These are phyloP conservation scores for Sicus ferrugineus DNA, from an alignment of 2,888 invertebrate genomes.

Conservation along the genomic window DNA sequence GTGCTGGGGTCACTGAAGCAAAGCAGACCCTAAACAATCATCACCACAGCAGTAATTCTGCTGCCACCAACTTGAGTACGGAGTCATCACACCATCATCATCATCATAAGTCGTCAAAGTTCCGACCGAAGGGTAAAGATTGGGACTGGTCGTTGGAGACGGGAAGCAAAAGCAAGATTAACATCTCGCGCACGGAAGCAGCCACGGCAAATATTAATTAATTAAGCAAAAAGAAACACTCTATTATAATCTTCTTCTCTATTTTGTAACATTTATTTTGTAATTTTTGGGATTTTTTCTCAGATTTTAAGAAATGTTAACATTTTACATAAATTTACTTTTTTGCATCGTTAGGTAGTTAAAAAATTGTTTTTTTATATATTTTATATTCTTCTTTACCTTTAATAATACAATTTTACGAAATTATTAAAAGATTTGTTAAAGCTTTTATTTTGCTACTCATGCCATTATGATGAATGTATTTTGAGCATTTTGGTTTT, in stretches of 20 bases:
- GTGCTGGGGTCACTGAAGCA: not conserved
- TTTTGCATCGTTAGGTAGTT: too few species aligned
- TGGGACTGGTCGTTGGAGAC: slow-evolving; percentile 72
- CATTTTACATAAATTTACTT: slow-evolving; percentile 18
- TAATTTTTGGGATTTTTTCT: slow-evolving; percentile 26
- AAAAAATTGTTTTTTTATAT: too few species aligned
- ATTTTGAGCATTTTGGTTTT: not conserved
- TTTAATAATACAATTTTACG: too few species aligned
- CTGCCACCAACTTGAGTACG: not conserved
- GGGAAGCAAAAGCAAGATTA: slow-evolving; percentile 48
- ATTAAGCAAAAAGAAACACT: slow-evolving; percentile 44
- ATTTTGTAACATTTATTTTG: slow-evolving; percentile 18
- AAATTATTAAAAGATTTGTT: too few species aligned
- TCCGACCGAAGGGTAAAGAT: slow-evolving; percentile 77
- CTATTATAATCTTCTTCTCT: too few species aligned
- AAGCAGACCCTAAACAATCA: slow-evolving; percentile 16
- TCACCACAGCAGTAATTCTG: slow-evolving; percentile 22
- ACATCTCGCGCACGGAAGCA: slow-evolving; percentile 16
- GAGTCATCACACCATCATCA: slow-evolving; percentile 42
- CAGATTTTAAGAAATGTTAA: slow-evolving; percentile 28
- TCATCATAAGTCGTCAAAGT: slow-evolving; percentile 71
- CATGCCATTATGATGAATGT: too few species aligned
- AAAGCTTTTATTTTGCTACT: too few species aligned
- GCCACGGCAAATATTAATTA: slow-evolving; percentile 43
- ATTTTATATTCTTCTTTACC: too few species aligned